Base-by-base conservation (phyloP, 2,888 invertebrate genomes). In the Mantis religiosa region DNA sequence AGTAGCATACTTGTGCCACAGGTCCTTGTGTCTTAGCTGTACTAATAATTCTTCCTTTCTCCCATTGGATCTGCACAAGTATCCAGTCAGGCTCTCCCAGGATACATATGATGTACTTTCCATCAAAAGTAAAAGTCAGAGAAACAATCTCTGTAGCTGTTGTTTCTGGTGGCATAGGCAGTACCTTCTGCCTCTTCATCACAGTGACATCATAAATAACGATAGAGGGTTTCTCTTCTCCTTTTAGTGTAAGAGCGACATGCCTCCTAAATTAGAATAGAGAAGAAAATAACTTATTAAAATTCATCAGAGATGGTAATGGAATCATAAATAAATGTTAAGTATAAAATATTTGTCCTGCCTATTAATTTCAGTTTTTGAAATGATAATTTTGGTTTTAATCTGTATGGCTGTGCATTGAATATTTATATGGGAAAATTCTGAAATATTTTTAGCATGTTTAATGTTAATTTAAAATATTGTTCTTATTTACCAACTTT, bases 21-120 rank as follows among this genome's bases (percentile, higher is more conserved):
- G 96, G 94, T 47, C 96, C 95, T 85, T 95, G 96, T 3, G 97
- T 95, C 92, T 96, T 96, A 0, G 95, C 95, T 89, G 95, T 95
- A 89, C 96, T 97, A 91, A 97, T 96, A 71, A 97, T 95, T 93
- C 97, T 97, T 20, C 96, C 96, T 92, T 96, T 97, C 91, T 97
- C 97, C 96, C 97, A 95, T 92, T 96, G 96, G 94, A 97, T 97
- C 93, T 96, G 96, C 92, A 97, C 94, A 93, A 97, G 94, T 91
- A 95, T 96, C 96, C 97, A 96, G 92, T 98, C 98, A 0, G 98
- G 98, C 90, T 96, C 96, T 3, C 97, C 97, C 0, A 97, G 97
- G 54, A 98, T 95, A 0, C 97, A 95, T 1, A 97, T 95, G 20
- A 99, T 92, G 91, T 96, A 96, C 92, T 97, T 97, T 2, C 96